Conservation (phyloP, 2,797 vertebrate genomes). For the Anguilla marmorata region DNA sequence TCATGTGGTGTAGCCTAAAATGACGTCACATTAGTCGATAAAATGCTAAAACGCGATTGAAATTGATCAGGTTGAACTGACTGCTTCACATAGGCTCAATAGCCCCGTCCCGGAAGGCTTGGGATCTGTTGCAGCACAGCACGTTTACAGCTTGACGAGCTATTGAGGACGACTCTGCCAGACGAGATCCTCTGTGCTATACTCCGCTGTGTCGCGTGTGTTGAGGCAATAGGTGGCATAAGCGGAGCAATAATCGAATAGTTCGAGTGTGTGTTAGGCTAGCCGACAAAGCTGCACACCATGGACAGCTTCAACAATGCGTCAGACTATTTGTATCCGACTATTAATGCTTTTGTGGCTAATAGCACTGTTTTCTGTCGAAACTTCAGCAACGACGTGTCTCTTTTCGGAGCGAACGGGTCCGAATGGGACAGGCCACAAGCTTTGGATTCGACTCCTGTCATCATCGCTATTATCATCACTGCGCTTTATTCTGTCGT, state of each 20-base stretch:
- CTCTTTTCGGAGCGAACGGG: constrained; percentile 60
- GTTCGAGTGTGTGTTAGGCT: neutral
- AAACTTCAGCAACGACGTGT: constrained; percentile 70
- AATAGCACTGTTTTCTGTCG: constrained; percentile 61
- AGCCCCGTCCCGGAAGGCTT: neutral
- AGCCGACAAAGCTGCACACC: constrained; percentile 29
- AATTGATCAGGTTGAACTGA: constrained; percentile 31
- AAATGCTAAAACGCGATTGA: constrained; percentile 1
- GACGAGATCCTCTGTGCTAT: neutral
- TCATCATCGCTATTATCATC: constrained; percentile 93
- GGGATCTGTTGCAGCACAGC: neutral
- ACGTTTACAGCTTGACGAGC: neutral
- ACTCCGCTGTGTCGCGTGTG: neutral
- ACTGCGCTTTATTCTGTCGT: constrained; percentile 94
- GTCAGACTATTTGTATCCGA: constrained; percentile 56
- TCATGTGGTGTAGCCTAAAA: constrained; percentile 47
- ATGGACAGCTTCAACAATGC: constrained; percentile 70
- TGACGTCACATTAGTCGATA: constrained; percentile 52
- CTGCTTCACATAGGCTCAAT: neutral
- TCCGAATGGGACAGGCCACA: constrained; percentile 63
- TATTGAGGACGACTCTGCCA: neutral
- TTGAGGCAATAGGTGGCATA: neutral
- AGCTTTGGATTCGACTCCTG: constrained; percentile 76
- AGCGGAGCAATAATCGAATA: neutral
- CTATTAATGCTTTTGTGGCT: constrained; percentile 42